Evolutionary conservation across 2,797 vertebrate genomes (phyloP), one percentile per base, ranked within the genome.

Genomic region (Chaunax sp.): DNA sequence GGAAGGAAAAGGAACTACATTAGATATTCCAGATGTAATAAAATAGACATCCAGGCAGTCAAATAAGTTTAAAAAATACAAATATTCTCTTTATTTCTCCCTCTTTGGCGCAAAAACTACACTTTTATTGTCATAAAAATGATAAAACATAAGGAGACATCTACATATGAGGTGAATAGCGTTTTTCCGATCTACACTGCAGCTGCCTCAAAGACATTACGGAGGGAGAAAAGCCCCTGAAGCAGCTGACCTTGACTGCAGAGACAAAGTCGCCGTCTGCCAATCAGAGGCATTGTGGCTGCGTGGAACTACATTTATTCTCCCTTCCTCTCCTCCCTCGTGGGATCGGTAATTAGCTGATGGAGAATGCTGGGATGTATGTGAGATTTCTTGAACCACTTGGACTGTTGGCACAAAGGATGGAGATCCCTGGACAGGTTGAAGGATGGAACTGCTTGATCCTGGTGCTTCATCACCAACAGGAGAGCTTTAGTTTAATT

Each of bases 201-300:
- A 1, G n/a, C 5, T 11, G 7, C 10, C 33, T 9, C 33, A 28
- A 49, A 46, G 44, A 60, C 33, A 10, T 44, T 30, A 18, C 53
- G 53, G 20, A 33, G n/a, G 14, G 2, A 25, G 28, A 35, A 25
- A 71, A 78, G 43, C 75, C 74, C 53, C 71, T 19, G 62, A 13
- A 67, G 77, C 38, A 1, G 38, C 52, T 75, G 75, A 87, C 76
- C 80, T 87, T 87, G 81, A 77, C 71, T 56, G 58, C 37, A 65
- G 33, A 75, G 64, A 62, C 47, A 71, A 82, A 67, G 68, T 78
- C 81, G 26, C 64, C 6, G 59, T 66, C 75, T 65, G 71, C 60
- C 78, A 65, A 67, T 72, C 76, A 75, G 56, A 70, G 35, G 18
- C 49, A 30, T 47, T 37, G 69, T 69, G 72, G 74, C 69, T 44